These are phyloP conservation scores for Andrena cerasifolii DNA, from an alignment of 1,140 invertebrate species.

Conservation along the genomic window DNA sequence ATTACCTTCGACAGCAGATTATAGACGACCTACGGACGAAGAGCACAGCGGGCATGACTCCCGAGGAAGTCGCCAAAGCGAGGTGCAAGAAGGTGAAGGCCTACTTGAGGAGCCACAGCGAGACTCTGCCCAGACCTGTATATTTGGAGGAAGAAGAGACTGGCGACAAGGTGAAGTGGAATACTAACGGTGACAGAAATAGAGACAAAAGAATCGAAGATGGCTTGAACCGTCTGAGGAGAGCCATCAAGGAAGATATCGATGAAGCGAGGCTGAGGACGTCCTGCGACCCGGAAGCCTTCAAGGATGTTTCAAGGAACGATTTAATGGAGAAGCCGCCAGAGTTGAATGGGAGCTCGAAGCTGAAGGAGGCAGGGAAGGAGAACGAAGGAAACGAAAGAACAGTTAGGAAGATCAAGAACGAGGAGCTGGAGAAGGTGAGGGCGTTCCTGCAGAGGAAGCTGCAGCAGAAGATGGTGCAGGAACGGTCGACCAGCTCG, in stretches of 20 bases:
- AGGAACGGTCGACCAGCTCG: slow-evolving; percentile 37
- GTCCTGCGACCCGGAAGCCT: too few relatives aligned
- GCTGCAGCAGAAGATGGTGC: slow-evolving; percentile 68
- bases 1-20: slow-evolving; percentile 74
- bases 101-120: slow-evolving; percentile 65
- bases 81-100: slow-evolving; percentile 68
- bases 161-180: background rate
- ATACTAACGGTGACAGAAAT: background rate
- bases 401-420: slow-evolving; percentile 24
- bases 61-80: slow-evolving; percentile 62
- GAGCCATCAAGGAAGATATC: background rate
- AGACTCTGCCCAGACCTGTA: slow-evolving; percentile 25
- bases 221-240: background rate
- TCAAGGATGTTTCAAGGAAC: background rate
- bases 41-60: slow-evolving; percentile 42
- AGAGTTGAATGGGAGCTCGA: background rate
- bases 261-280: background rate
- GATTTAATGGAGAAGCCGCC: background rate
- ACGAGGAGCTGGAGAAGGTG: slow-evolving; percentile 62
- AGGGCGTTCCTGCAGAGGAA: slow-evolving; percentile 67
- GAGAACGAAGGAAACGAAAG: too few relatives aligned
- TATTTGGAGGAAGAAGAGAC: slow-evolving; percentile 32
- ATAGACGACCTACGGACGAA: slow-evolving; percentile 63
- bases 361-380: background rate
- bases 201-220: slow-evolving; percentile 1